Conservation (phyloP, 37 sponge, comb jelly and placozoan species). For the Cliona cf. orientalis region DNA sequence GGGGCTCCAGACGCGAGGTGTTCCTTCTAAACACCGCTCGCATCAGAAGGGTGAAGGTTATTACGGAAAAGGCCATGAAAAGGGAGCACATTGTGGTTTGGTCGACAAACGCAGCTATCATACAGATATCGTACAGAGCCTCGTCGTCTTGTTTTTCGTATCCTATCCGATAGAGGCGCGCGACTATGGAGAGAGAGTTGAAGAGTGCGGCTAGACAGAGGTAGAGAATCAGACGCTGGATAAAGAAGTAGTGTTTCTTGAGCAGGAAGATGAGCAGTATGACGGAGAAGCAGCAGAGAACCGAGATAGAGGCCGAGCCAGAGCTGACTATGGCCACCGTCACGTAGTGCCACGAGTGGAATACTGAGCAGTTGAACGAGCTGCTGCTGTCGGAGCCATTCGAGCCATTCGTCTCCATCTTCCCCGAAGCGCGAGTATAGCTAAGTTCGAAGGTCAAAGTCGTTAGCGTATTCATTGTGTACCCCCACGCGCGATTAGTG, state of each 20-base stretch:
- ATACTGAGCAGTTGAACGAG: background rate
- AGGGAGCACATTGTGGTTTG: constrained; percentile 47
- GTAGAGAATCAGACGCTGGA: constrained; percentile 83
- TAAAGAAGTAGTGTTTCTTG: constrained; percentile 85
- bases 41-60: constrained; percentile 48
- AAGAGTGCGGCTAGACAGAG: constrained; percentile 63
- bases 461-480: background rate
- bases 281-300: constrained; percentile 43
- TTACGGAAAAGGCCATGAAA: constrained; percentile 34
- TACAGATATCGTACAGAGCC: constrained; percentile 3
- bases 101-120: constrained; percentile 31
- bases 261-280: constrained; percentile 66
- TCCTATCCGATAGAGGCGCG: constrained; percentile 14
- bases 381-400: background rate
- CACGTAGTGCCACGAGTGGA: no score
- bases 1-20: constrained; percentile 19
- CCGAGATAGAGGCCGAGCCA: constrained; percentile 9
- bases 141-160: background rate
- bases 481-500: no score
- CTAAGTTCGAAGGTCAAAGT: background rate
- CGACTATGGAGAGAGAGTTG: constrained; percentile 36
- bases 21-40: constrained; percentile 21
- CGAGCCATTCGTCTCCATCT: background rate
- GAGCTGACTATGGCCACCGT: constrained; percentile 14
- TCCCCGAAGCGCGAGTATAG: no score